phyloP scores from a whole-genome alignment of 2,113 vertebrate species.

The Alaudala cheleensis region DNA sequence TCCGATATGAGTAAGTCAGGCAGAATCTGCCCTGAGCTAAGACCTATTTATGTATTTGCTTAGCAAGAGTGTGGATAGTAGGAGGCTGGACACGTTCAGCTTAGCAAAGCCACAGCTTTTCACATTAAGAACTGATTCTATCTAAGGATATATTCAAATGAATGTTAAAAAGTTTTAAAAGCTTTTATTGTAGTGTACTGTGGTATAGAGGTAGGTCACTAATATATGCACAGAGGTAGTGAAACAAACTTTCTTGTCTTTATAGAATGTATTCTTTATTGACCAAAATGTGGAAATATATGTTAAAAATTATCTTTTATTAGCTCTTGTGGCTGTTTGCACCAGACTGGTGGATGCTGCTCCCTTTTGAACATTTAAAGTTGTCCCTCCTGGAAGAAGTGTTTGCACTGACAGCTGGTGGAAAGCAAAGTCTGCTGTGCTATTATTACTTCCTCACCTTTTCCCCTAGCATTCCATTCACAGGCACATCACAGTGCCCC shows the following conservation, averaged over 20 bases:
- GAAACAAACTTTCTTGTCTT: background rate
- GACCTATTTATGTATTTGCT: background rate
- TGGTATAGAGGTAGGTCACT: background rate
- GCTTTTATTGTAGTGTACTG: background rate
- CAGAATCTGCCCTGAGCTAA: background rate
- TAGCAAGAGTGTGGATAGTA: background rate
- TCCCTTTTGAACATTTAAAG: background rate
- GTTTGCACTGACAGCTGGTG: background rate
- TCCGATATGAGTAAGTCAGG: background rate
- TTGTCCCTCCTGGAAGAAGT: background rate
- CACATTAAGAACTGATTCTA: background rate
- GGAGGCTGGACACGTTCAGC: background rate
- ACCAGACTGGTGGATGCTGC: background rate
- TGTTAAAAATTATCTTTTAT: background rate
- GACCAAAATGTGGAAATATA: background rate
- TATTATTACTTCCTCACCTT: background rate
- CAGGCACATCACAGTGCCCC: background rate
- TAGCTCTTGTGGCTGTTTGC: background rate
- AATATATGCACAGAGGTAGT: background rate
- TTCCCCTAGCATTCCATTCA: background rate
- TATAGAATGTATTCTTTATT: background rate
- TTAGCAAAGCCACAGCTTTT: background rate
- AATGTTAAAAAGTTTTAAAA: background rate
- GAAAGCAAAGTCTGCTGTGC: background rate
- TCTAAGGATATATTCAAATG: background rate